These are phyloP conservation scores for Procambarus virginalis DNA, from an alignment of 1,140 invertebrate species.

Conservation along the genomic window DNA sequence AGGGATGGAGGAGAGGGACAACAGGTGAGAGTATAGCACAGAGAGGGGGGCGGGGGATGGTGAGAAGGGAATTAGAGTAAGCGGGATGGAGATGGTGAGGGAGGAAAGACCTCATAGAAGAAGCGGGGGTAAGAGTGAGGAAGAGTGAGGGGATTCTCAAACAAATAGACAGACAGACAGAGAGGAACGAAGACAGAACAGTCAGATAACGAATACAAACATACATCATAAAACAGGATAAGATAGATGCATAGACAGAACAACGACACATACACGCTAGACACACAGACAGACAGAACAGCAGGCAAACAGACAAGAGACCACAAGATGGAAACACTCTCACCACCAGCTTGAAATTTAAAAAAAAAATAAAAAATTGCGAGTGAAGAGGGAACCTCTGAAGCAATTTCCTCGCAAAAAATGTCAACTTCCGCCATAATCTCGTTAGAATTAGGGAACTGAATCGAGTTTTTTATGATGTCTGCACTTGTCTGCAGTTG, in stretches of 20 bases:
- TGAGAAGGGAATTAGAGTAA: background rate
- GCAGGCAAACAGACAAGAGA: too few species aligned
- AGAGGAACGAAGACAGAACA: too few species aligned
- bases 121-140: background rate
- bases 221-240: too few species aligned
- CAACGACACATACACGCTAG: too few species aligned
- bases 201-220: too few species aligned
- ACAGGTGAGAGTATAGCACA: background rate
- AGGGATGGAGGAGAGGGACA: background rate
- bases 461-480: background rate
- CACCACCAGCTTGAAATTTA: background rate
- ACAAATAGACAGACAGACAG: background rate
- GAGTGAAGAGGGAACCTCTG: background rate
- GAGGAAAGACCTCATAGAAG: background rate
- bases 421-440: background rate
- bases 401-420: background rate
- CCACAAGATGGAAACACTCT: background rate
- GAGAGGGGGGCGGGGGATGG: background rate
- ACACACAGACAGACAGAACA: background rate
- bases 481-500: too few species aligned
- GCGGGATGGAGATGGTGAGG: background rate
- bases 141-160: background rate
- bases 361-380: background rate
- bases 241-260: too few species aligned
- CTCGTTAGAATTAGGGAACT: background rate